Base-by-base conservation (phyloP, 1,140 invertebrate species). In the Aphelenchoides fujianensis region DNA sequence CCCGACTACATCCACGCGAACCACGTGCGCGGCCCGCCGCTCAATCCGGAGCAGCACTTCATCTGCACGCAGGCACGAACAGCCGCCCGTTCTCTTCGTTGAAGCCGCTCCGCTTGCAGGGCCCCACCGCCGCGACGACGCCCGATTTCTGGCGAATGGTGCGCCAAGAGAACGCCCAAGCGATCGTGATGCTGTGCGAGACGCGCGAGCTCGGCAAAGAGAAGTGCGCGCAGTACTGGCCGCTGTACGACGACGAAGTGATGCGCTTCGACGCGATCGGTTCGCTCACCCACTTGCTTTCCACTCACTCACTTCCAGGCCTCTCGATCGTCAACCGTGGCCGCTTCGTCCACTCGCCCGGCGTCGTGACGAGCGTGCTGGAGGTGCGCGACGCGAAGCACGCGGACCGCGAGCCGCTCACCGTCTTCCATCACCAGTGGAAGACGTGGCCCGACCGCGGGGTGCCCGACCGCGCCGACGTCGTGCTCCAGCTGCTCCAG, bases 141-240 rank as follows among this genome's bases (percentile, higher is more conserved):
- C n/a, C n/a, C n/a, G n/a, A n/a, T n/a, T n/a, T n/a, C n/a, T n/a
- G n/a, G n/a, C n/a, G n/a, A n/a, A n/a, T n/a, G n/a, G n/a, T n/a
- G n/a, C n/a, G n/a, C n/a, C n/a, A n/a, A n/a, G n/a, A n/a, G n/a
- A n/a, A n/a, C n/a, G n/a, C n/a, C n/a, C n/a, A n/a, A n/a, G n/a
- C n/a, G n/a, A n/a, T n/a, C n/a, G n/a, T n/a, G n/a, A n/a, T n/a
- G n/a, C n/a, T n/a, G n/a, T n/a, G n/a, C n/a, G n/a, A n/a, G n/a
- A n/a, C n/a, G n/a, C n/a, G n/a, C n/a, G n/a, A n/a, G n/a, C n/a
- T n/a, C n/a, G n/a, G n/a, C n/a, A n/a, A n/a, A n/a, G n/a, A 27
- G 28, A 69, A 69, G 54, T 68, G 64, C 48, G 28, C 32, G 37
- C 59, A 69, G 41, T 70, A 69, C 28, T 69, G 61, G 68, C 68